Conservation (phyloP, 2,113 vertebrate species). For the Puma concolor region DNA sequence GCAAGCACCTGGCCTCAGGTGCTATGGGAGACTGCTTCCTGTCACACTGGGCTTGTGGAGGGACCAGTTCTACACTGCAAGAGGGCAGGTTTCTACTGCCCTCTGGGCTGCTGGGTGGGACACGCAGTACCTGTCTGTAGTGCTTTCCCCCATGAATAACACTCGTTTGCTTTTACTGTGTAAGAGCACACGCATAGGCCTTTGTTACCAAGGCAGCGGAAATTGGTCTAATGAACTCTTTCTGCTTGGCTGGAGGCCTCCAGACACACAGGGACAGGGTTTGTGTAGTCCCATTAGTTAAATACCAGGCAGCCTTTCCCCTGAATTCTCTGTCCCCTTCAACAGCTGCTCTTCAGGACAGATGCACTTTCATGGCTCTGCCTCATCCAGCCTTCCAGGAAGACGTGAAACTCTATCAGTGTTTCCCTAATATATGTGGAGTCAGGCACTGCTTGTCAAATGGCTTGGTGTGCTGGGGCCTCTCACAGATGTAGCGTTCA, state of each 20-base stretch:
- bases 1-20: neutral
- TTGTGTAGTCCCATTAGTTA: conserved; percentile 20
- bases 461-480: neutral
- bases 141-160: conserved; percentile 34
- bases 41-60: neutral
- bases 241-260: conserved; percentile 18
- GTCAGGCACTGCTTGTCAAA: neutral
- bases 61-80: neutral
- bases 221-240: conserved; percentile 71
- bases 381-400: conserved; percentile 39
- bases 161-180: conserved; percentile 48
- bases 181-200: neutral
- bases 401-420: conserved; percentile 1
- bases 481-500: neutral
- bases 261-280: conserved; percentile 17
- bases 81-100: neutral
- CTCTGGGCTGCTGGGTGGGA: neutral
- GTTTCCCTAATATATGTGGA: conserved; percentile 10
- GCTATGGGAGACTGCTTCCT: neutral
- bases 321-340: neutral
- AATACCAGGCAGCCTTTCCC: conserved; percentile 21
- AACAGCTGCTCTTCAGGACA: conserved; percentile 68
- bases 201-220: conserved; percentile 66
- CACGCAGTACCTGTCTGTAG: neutral
- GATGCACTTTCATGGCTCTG: neutral